Evolutionary conservation across 2,888 invertebrate species (phyloP).

Genomic region (Polydrusus cervinus): DNA sequence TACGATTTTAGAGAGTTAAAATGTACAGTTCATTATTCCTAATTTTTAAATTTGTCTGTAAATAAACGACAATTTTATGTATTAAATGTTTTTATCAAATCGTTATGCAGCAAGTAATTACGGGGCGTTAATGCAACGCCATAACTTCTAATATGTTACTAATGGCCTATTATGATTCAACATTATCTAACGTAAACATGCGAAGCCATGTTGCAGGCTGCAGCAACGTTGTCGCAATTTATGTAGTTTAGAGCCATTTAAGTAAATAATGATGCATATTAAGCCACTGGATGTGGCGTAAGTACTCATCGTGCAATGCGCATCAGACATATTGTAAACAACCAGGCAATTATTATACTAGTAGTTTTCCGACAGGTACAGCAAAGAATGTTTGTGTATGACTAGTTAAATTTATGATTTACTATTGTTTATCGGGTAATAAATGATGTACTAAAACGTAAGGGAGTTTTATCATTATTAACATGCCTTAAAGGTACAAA

Average conservation of each 20-base stretch:
- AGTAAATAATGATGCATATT: constrained; percentile 51
- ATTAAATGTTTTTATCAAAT: constrained; percentile 7
- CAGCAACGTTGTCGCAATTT: constrained; percentile 40
- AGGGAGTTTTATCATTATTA: no score
- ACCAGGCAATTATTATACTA: constrained; percentile 46
- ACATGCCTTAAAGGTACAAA: no score
- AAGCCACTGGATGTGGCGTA: constrained; percentile 37
- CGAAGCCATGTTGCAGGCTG: constrained; percentile 40
- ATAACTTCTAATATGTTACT: constrained; percentile 48
- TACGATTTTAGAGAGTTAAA: no score
- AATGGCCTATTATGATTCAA: constrained; percentile 52
- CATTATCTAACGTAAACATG: constrained; percentile 54
- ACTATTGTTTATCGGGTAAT: constrained; percentile 24
- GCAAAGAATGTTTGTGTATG: constrained; percentile 31
- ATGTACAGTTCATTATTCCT: no score
- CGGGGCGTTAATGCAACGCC: constrained; percentile 45
- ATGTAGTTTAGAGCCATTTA: constrained; percentile 50
- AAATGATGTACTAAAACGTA: neutral
- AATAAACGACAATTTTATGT: neutral
- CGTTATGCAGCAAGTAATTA: constrained; percentile 21
- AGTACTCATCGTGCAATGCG: constrained; percentile 35
- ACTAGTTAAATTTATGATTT: constrained; percentile 30
- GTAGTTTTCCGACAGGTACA: constrained; percentile 41
- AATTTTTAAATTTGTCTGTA: no score
- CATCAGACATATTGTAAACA: constrained; percentile 46